Evolutionary conservation across 2,797 vertebrate genomes (phyloP).

Genomic region (Melanotaenia parkinsoni): DNA sequence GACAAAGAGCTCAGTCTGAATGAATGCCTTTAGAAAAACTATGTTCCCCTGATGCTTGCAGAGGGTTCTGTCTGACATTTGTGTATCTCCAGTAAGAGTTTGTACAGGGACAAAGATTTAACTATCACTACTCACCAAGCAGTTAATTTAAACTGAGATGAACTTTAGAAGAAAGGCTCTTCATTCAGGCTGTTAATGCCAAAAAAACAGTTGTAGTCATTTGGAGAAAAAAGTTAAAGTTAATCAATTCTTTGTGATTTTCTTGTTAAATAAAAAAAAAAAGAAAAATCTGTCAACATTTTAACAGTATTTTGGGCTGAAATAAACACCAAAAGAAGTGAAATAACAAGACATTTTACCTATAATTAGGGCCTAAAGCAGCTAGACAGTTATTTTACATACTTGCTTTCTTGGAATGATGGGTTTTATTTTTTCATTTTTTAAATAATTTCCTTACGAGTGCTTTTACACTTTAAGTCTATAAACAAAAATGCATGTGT

Average conservation of each 20-base stretch:
- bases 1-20: conserved; percentile 31
- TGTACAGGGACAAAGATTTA: conserved; percentile 36
- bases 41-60: conserved; percentile 34
- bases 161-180: conserved; percentile 75
- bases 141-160: conserved; percentile 77
- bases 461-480: conserved; percentile 28
- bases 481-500: conserved; percentile 59
- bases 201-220: conserved; percentile 76
- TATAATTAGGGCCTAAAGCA: conserved; percentile 35
- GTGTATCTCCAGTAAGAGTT: conserved; percentile 21
- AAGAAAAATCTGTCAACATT: conserved; percentile 2
- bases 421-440: conserved; percentile 42
- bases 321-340: conserved; percentile 30
- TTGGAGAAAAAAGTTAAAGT: conserved; percentile 57
- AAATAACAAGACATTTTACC: conserved; percentile 26
- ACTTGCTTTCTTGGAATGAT: conserved; percentile 45
- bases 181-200: conserved; percentile 65
- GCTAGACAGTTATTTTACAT: conserved; percentile 40
- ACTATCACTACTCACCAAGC: conserved; percentile 41
- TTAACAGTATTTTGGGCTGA: conserved; percentile 22
- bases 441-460: conserved; percentile 41
- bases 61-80: conserved; percentile 27
- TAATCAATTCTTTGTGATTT: background rate
- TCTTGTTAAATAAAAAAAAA: conserved; percentile 18
- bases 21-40: conserved; percentile 49